phyloP scores from a whole-genome alignment of 2,888 invertebrate genomes.

The Hybos culiciformis region DNA sequence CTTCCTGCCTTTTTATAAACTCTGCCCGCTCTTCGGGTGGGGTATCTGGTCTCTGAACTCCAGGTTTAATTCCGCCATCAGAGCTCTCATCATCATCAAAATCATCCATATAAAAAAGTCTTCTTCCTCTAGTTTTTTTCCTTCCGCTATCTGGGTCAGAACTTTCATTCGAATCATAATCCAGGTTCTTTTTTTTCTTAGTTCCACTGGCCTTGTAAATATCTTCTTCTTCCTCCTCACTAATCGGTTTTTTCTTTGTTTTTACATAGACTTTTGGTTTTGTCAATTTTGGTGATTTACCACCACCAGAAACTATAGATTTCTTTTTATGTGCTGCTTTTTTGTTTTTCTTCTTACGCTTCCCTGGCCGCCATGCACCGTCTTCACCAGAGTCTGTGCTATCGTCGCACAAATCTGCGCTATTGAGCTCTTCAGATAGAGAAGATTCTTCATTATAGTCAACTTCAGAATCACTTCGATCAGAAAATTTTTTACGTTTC shows the following conservation, averaged over 20 bases:
- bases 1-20: slow-evolving; percentile 34
- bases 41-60: slow-evolving; percentile 34
- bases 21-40: slow-evolving; percentile 36
- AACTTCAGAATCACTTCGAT: slow-evolving; percentile 47
- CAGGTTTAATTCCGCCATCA: slow-evolving; percentile 35
- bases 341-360: slow-evolving; percentile 23
- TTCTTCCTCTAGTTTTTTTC: slow-evolving; percentile 29
- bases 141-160: slow-evolving; percentile 24
- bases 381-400: slow-evolving; percentile 30
- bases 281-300: slow-evolving; percentile 25
- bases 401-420: slow-evolving; percentile 35
- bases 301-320: slow-evolving; percentile 18
- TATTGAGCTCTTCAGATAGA: slow-evolving; percentile 31
- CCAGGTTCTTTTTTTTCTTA: slow-evolving; percentile 27
- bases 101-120: slow-evolving; percentile 32
- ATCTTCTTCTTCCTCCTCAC: slow-evolving; percentile 17
- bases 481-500: slow-evolving; percentile 36
- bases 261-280: not conserved
- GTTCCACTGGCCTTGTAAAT: slow-evolving; percentile 38
- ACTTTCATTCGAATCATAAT: slow-evolving; percentile 13
- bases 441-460: slow-evolving; percentile 37
- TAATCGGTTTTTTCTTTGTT: not conserved
- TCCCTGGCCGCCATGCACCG: slow-evolving; percentile 31
- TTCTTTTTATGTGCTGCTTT: slow-evolving; percentile 2
- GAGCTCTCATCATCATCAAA: slow-evolving; percentile 36